Percentiles rank a stretch among this genome's conserved stretches.
Evolutionary conservation across 1,140 invertebrate genomes (phyloP).

Genomic region (Dermatophagoides farinae): DNA sequence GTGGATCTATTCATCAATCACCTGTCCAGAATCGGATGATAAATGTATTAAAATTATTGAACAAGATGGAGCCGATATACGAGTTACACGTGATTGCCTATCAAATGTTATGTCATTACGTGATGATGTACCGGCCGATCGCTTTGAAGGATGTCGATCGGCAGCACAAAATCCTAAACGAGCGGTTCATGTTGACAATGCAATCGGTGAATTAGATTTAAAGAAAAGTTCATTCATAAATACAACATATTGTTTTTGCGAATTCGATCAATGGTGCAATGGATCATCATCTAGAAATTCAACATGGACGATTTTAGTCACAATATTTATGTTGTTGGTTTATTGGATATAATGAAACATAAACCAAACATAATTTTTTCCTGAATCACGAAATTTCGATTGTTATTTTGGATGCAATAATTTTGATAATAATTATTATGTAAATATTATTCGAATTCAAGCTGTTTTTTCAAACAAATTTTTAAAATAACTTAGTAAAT

Average conservation of each 20-base stretch:
- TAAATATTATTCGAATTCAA: neutral
- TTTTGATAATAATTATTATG: neutral
- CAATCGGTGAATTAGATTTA: slow-evolving; percentile 60
- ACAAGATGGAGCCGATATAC: slow-evolving; percentile 52
- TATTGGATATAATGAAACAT: neutral
- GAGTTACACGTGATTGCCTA: slow-evolving; percentile 64
- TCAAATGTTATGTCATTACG: slow-evolving; percentile 50
- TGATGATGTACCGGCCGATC: slow-evolving; percentile 73
- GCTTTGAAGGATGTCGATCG: slow-evolving; percentile 64
- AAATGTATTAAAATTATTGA: slow-evolving; percentile 78
- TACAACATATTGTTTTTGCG: slow-evolving; percentile 72
- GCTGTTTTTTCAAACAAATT: too few species aligned
- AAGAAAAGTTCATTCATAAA: slow-evolving; percentile 62
- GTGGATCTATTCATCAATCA: slow-evolving; percentile 48
- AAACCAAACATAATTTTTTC: neutral
- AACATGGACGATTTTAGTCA: neutral
- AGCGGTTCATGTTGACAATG: slow-evolving; percentile 67
- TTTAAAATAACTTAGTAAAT: slow-evolving; percentile 51
- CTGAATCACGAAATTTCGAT: too few species aligned
- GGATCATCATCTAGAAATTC: slow-evolving; percentile 13
- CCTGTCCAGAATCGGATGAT: slow-evolving; percentile 59
- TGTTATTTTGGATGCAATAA: neutral
- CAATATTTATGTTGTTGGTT: neutral
- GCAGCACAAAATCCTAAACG: slow-evolving; percentile 54
- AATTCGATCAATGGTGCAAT: slow-evolving; percentile 72